Conservation (phyloP, 2,888 invertebrate genomes). For the Dolichomitus sp. region DNA sequence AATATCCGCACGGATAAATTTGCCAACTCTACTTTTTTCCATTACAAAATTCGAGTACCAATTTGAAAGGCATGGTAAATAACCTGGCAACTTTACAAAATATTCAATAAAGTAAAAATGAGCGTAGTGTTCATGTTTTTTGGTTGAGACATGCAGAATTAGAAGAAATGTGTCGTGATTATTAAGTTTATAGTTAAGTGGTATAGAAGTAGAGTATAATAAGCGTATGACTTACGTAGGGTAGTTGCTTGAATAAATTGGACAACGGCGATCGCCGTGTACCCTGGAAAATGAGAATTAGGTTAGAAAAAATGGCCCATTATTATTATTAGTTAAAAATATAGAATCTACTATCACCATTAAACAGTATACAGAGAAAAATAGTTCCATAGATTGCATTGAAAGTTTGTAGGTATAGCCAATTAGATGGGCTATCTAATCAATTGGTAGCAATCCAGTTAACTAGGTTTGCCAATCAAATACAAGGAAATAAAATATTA, state of each 20-base stretch:
- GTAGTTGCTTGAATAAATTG: constrained; percentile 5
- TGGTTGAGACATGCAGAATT: neutral
- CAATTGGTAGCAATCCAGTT: neutral
- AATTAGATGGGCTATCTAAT: neutral
- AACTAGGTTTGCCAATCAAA: no score
- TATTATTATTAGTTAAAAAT: neutral
- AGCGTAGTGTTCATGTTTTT: neutral
- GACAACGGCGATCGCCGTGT: constrained; percentile 28
- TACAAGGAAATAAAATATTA: no score
- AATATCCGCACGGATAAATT: no score
- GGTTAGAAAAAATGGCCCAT: constrained; percentile 1
- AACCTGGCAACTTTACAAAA: no score
- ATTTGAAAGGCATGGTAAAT: no score
- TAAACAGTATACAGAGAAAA: neutral
- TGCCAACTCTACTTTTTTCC: no score
- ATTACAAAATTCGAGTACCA: no score
- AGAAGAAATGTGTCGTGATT: neutral
- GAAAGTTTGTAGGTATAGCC: neutral
- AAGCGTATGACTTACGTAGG: constrained; percentile 12
- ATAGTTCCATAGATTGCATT: neutral
- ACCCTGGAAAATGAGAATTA: constrained; percentile 27
- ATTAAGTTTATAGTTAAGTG: neutral
- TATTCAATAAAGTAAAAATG: no score
- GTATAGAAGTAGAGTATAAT: neutral
- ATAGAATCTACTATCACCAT: neutral